Evolutionary conservation across 1,140 invertebrate species (phyloP).

Genomic region (Cephus cinctus): DNA sequence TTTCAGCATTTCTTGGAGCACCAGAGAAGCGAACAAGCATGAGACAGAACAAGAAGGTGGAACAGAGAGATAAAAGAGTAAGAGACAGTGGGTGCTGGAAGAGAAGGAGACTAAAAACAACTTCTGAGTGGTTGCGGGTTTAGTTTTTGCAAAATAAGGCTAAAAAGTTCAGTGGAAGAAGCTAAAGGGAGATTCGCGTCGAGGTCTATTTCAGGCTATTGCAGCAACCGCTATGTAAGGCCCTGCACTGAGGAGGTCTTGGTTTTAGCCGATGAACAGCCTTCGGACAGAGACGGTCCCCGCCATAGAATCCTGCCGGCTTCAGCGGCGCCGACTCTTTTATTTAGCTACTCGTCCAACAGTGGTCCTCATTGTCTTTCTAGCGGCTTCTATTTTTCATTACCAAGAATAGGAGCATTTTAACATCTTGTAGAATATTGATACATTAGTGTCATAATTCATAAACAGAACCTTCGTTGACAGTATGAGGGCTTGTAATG

Average conservation of each 20-base stretch:
- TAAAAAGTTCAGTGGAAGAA: conserved; percentile 19
- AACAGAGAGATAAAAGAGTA: conserved; percentile 14
- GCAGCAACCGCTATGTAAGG: conserved; percentile 38
- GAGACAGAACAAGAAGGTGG: conserved; percentile 20
- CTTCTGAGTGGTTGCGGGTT: not conserved
- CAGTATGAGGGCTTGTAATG: no score
- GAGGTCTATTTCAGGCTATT: conserved; percentile 49
- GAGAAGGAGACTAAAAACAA: conserved; percentile 11
- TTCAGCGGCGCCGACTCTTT: conserved; percentile 19
- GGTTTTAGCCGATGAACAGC: conserved; percentile 28
- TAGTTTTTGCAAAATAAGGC: conserved; percentile 3
- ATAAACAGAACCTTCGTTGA: no score
- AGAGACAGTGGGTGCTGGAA: conserved; percentile 6
- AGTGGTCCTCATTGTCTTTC: conserved; percentile 37
- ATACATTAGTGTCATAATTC: no score
- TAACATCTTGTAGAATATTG: no score
- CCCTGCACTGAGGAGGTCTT: conserved; percentile 24
- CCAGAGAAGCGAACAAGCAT: not conserved
- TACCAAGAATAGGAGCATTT: no score
- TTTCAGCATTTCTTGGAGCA: conserved; percentile 10
- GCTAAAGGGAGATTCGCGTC: conserved; percentile 37
- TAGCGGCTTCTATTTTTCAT: no score
- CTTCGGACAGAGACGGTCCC: conserved; percentile 23
- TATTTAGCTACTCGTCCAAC: conserved; percentile 33
- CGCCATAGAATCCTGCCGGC: conserved; percentile 24